Conservation (phyloP, 2,797 vertebrate genomes). For the Ciconia nigra region DNA sequence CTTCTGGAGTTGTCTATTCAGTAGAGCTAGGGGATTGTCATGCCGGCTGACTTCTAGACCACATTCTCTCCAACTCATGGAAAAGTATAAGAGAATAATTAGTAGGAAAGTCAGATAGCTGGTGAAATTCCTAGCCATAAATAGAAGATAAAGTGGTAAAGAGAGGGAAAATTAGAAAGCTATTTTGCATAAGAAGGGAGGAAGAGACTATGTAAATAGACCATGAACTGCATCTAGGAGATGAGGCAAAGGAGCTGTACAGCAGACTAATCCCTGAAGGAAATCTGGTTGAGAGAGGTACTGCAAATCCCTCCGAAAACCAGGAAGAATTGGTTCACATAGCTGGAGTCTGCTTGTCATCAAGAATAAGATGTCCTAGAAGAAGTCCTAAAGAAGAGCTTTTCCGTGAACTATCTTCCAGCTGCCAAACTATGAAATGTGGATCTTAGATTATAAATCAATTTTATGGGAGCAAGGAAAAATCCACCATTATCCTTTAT, state of each 20-base stretch:
- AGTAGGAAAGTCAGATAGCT: background rate
- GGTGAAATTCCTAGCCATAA: background rate
- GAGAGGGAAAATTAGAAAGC: background rate
- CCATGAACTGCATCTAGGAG: background rate
- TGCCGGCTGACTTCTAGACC: background rate
- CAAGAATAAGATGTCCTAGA: background rate
- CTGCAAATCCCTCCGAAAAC: background rate
- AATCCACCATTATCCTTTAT: background rate
- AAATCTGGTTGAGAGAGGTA: background rate
- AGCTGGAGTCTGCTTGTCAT: background rate
- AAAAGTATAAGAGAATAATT: background rate
- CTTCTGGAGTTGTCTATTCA: background rate
- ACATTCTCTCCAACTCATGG: background rate
- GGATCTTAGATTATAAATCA: background rate
- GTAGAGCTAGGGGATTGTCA: background rate
- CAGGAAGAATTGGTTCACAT: background rate
- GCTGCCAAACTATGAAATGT: background rate
- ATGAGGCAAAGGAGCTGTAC: background rate
- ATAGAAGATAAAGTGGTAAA: background rate
- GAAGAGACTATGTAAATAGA: background rate
- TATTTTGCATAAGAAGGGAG: background rate
- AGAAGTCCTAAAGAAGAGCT: background rate
- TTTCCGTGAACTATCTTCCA: background rate
- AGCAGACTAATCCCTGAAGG: background rate
- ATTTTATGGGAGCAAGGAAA: background rate